A percentile compares a stretch with the other conserved stretches of the same genome.
These are phyloP conservation scores for Anguilla rostrata DNA, from an alignment of 2,113 vertebrate species.

Conservation along the genomic window DNA sequence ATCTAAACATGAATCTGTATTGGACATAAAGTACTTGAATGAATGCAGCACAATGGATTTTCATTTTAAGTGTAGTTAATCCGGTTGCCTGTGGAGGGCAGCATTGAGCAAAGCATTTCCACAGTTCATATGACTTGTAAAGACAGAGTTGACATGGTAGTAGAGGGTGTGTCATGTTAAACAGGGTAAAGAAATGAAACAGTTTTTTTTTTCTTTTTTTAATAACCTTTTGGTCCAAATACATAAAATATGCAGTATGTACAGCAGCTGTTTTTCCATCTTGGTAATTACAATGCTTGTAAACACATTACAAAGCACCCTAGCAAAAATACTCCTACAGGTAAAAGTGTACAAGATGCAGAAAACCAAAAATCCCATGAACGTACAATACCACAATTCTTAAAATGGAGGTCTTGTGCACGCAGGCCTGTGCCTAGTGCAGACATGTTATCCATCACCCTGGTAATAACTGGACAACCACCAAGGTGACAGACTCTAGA, in stretches of 20 bases:
- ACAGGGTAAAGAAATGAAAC: constrained; percentile 16
- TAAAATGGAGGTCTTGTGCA: constrained; percentile 23
- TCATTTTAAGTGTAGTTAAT: background rate
- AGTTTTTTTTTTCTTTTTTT: constrained; percentile 27
- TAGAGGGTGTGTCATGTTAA: background rate
- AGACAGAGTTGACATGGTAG: too few relatives aligned
- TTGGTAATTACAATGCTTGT: constrained; percentile 42
- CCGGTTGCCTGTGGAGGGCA: background rate
- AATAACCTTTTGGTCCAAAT: constrained; percentile 63
- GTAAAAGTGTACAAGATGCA: constrained; percentile 42
- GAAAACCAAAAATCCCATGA: constrained; percentile 30
- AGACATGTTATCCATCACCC: background rate
- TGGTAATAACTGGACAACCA: background rate
- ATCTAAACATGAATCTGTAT: too few relatives aligned
- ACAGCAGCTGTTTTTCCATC: constrained; percentile 37
- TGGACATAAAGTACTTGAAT: too few relatives aligned
- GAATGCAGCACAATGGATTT: background rate
- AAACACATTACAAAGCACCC: constrained; percentile 57
- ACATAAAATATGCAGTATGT: constrained; percentile 48
- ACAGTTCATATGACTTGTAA: background rate
- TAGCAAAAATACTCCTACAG: constrained; percentile 48
- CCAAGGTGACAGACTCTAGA: background rate
- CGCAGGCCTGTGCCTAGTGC: background rate
- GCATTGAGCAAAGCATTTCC: background rate
- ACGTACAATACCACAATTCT: constrained; percentile 34